Evolutionary conservation across 35 echinoderm and acorn worm species (phyloP).

Genomic region (Apostichopus californicus): DNA sequence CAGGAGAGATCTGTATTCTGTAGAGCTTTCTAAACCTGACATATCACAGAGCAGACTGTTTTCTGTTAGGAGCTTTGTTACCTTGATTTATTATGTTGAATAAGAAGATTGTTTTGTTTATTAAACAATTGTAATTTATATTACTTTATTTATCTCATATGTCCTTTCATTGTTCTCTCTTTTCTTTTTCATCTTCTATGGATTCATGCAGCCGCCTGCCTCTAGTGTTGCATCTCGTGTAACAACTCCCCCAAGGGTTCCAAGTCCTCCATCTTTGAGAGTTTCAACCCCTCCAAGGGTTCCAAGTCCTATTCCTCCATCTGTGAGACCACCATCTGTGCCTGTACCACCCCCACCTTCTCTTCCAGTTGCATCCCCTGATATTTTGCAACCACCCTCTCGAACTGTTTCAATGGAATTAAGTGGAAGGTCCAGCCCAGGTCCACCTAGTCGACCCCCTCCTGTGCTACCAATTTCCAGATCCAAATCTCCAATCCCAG

Average conservation of each 20-base stretch:
- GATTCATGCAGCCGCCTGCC: not conserved
- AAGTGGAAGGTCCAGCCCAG: slow-evolving; percentile 14
- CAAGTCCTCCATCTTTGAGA: slow-evolving; percentile 22
- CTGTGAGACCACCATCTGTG: not conserved
- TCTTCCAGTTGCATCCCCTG: not conserved
- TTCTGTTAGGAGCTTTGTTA: no score
- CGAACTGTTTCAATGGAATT: slow-evolving; percentile 10
- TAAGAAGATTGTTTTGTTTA: not conserved
- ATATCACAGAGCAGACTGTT: no score
- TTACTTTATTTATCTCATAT: no score
- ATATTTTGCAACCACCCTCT: slow-evolving; percentile 2
- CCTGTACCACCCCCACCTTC: not conserved
- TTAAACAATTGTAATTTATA: not conserved
- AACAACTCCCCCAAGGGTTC: slow-evolving; percentile 14
- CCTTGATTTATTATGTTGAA: not conserved
- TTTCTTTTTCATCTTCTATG: not conserved
- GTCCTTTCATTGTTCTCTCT: no score
- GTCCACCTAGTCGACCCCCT: slow-evolving; percentile 19
- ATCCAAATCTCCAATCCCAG: slow-evolving; percentile 13
- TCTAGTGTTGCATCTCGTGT: not conserved
- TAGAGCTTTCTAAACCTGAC: no score
- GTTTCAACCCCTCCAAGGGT: slow-evolving; percentile 1
- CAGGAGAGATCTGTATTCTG: no score
- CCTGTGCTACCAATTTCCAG: not conserved
- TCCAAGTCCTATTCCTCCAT: slow-evolving; percentile 20